Base-by-base conservation (phyloP, 2,113 vertebrate genomes). In the Notarius quadriscutis region DNA sequence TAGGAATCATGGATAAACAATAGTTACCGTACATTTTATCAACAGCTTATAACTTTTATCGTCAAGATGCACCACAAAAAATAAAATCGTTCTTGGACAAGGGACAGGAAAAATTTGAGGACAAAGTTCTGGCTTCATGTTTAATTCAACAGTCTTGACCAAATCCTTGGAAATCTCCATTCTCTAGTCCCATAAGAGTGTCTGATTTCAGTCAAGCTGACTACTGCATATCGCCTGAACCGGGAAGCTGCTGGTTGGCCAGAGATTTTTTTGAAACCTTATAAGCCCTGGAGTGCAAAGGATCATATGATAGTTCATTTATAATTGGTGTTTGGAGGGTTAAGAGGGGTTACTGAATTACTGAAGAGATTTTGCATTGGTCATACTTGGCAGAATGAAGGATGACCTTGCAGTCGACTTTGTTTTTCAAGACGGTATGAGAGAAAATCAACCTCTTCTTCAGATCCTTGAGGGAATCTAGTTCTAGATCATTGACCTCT, bases 161-260 rank as follows among this genome's bases (percentile, higher is more conserved):
- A 88, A 91, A 88, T 91, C 90, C 89, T 89, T 86, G 89, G 85
- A 91, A 88, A 84, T 83, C 65, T 91, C 87, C 89, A 88, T 89
- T 86, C 63, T 58, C 86, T 57, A 87, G 84, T 92, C 90, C 87
- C 90, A 90, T 89, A 90, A 89, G 91, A 90, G 90, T 63, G 89
- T 92, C 89, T 89, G 90, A 89, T 93, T 92, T 91, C 92, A 91
- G 91, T 89, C 53, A n/a, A 90, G 91, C 87, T 90, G 91, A 92
- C 91, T 90, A 63, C 74, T 50, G 84, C 88, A 85, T 77, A 79
- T 87, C 85, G 88, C 85, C 75, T 14, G 85, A 87, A 90, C 89
- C 71, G 71, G 86, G 65, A 72, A 90, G 74, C 90, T 86, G 85
- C 84, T 91, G 86, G 84, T 88, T 91, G 87, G 87, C 90, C 84